phyloP scores from a whole-genome alignment of 37 sponge, comb jelly and placozoan genomes.

The Aphrocallistes beatrix region DNA sequence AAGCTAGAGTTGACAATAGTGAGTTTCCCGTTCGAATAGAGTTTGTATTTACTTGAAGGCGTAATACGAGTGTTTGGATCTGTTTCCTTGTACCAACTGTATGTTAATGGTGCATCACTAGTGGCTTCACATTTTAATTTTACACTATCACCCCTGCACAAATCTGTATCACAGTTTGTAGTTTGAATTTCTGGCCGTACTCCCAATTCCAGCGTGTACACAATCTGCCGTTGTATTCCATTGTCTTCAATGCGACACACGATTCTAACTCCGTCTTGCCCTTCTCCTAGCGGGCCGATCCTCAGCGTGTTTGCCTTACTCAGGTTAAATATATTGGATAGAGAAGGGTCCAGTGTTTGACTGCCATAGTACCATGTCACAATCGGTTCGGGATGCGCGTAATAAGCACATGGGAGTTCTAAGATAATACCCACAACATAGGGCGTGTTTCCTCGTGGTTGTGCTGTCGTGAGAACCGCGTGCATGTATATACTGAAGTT shows the following conservation, averaged over 20 bases:
- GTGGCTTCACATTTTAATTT: background rate
- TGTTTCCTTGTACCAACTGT: background rate
- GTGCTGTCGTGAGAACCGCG: background rate
- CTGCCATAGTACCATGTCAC: background rate
- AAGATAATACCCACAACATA: background rate
- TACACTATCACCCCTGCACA: background rate
- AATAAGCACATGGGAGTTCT: background rate
- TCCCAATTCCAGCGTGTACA: background rate
- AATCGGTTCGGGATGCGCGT: background rate
- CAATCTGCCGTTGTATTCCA: background rate
- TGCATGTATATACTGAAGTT: background rate
- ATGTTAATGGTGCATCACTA: background rate
- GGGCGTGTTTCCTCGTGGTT: background rate
- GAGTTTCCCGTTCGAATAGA: background rate
- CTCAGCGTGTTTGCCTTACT: background rate
- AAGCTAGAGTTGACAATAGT: background rate
- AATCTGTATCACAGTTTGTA: background rate
- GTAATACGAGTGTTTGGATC: background rate
- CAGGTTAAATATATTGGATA: background rate
- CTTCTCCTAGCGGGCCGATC: background rate
- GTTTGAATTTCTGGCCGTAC: background rate
- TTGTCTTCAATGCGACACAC: background rate
- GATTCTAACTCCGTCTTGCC: background rate
- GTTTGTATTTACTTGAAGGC: background rate
- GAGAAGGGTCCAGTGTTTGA: background rate